A percentile compares a stretch with the other conserved stretches of the same genome.
phyloP scores from a whole-genome alignment of 2,888 invertebrate species.

The Strigamia crassipes region DNA sequence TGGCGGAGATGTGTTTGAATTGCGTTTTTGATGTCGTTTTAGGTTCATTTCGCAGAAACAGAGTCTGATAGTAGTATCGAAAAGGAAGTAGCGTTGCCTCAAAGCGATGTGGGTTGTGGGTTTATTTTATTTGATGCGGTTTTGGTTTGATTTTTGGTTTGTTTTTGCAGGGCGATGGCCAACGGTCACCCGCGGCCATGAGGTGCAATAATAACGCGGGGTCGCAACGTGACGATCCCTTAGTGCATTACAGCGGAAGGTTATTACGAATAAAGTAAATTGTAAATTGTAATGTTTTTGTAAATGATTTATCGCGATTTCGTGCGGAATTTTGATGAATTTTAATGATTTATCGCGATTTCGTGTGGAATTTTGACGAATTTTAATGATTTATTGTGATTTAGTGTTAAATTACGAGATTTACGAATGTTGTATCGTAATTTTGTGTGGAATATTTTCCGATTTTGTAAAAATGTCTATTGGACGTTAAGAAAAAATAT shows the following conservation, averaged over 20 bases:
- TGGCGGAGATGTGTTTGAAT: too few relatives aligned
- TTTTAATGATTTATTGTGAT: too few relatives aligned
- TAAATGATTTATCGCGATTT: too few relatives aligned
- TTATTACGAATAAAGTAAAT: background rate
- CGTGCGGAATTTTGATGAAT: too few relatives aligned
- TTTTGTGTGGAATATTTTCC: too few relatives aligned
- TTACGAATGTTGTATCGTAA: too few relatives aligned
- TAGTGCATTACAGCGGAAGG: background rate
- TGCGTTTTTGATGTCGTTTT: background rate
- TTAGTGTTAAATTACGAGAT: too few relatives aligned
- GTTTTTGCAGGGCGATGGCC: background rate
- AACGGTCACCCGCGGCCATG: background rate
- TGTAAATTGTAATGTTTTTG: too few relatives aligned
- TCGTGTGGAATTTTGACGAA: too few relatives aligned
- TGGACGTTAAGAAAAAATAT: too few relatives aligned
- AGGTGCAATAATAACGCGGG: background rate
- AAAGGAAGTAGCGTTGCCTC: background rate
- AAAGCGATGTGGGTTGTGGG: background rate
- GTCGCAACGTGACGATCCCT: background rate
- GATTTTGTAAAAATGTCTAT: too few relatives aligned
- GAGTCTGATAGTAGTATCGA: constrained; percentile 10
- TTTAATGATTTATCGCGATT: too few relatives aligned
- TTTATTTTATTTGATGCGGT: background rate
- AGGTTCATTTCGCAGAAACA: constrained; percentile 10
- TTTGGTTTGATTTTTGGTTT: background rate